Evolutionary conservation across 1,140 invertebrate species (phyloP).

Genomic region (Lepidotrigona ventralis): DNA sequence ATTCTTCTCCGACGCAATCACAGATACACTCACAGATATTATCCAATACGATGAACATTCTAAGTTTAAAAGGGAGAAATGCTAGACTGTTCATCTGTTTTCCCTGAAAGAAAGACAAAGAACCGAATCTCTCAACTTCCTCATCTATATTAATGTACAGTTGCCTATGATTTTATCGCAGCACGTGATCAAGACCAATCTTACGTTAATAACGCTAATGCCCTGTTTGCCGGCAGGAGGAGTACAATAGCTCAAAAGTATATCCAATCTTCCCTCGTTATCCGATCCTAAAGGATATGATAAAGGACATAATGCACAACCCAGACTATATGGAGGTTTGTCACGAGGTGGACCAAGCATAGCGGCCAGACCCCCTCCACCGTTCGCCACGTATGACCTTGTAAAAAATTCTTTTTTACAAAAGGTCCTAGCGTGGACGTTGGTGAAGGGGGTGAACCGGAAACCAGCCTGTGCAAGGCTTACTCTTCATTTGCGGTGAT

Average conservation of each 20-base stretch:
- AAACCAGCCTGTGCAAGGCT: not conserved
- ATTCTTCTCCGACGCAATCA: not conserved
- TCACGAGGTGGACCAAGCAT: conserved; percentile 88
- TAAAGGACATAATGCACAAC: conserved; percentile 95
- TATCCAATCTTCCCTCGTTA: conserved; percentile 96
- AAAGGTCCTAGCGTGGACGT: conserved; percentile 25
- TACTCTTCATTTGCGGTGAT: not conserved
- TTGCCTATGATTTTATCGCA: not conserved
- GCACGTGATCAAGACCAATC: not conserved
- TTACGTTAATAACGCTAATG: not conserved
- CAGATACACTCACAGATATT: not conserved
- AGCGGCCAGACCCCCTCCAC: conserved; percentile 77
- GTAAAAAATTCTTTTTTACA: conserved; percentile 53
- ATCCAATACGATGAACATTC: not conserved
- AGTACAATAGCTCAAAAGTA: conserved; percentile 93
- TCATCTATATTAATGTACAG: not conserved
- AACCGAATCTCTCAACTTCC: not conserved
- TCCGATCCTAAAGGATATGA: conserved; percentile 97
- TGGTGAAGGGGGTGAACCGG: conserved; percentile 72
- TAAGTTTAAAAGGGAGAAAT: not conserved
- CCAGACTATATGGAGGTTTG: conserved; percentile 97
- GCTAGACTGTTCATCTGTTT: not conserved
- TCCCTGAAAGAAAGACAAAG: not conserved
- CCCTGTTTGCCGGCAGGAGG: conserved; percentile 83
- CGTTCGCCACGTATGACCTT: conserved; percentile 77